Evolutionary conservation across 2,888 invertebrate genomes (phyloP).

Genomic region (Phyto melanocephala): DNA sequence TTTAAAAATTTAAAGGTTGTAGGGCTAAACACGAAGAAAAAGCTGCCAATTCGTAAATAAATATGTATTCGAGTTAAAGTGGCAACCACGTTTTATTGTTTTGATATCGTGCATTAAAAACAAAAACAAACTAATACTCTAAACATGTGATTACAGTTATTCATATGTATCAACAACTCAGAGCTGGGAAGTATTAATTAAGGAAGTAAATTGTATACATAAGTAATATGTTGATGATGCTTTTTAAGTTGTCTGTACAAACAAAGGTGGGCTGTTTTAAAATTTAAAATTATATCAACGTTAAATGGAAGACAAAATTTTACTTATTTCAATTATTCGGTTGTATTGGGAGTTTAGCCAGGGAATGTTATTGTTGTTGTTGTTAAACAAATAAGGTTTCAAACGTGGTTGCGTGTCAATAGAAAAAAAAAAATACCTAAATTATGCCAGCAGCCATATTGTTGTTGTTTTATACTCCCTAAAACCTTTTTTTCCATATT

Average conservation of each 20-base stretch:
- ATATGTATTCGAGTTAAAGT: slow-evolving; percentile 46
- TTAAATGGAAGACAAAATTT: slow-evolving; percentile 50
- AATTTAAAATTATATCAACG: slow-evolving; percentile 6
- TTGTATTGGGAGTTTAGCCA: slow-evolving; percentile 5
- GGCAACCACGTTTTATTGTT: slow-evolving; percentile 41
- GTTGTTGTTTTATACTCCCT: not conserved
- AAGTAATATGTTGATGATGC: not conserved
- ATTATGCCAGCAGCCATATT: slow-evolving; percentile 25
- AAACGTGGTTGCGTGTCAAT: not conserved
- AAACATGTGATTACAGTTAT: not conserved
- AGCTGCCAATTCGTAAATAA: slow-evolving; percentile 50
- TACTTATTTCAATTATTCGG: not conserved
- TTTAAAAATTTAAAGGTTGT: slow-evolving; percentile 35
- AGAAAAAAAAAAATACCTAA: slow-evolving; percentile 1
- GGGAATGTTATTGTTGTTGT: not conserved
- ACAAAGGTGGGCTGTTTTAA: slow-evolving; percentile 26
- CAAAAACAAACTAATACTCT: not conserved
- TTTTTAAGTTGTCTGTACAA: not conserved
- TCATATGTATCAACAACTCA: not conserved
- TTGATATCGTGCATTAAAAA: not conserved
- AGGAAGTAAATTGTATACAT: no score
- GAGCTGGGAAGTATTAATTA: slow-evolving; percentile 20
- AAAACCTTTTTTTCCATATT: slow-evolving; percentile 27
- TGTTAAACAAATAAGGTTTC: not conserved
- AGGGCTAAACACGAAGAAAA: slow-evolving; percentile 19